Evolutionary conservation across 2,113 vertebrate genomes (phyloP).

Genomic region (Leucopsar rothschildi): DNA sequence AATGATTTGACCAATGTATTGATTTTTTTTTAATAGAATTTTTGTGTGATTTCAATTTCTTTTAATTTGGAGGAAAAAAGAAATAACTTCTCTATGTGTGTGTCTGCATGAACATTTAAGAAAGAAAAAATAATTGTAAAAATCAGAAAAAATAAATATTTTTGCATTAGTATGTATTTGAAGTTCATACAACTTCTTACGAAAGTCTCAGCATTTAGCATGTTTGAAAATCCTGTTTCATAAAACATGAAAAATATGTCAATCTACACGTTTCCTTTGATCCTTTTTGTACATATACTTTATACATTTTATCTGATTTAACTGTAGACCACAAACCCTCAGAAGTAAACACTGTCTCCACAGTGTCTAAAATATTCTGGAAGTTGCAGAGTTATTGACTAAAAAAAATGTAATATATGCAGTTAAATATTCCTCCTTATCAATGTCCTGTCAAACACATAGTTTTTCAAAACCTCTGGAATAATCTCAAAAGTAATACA

Average conservation of each 20-base stretch:
- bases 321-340: not conserved
- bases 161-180: not conserved
- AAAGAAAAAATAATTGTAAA: not conserved
- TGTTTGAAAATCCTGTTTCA: not conserved
- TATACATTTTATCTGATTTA: not conserved
- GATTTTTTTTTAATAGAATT: rapidly evolving
- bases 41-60: not conserved
- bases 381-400: not conserved
- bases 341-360: not conserved
- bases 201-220: not conserved
- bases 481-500: not conserved
- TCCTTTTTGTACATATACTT: not conserved
- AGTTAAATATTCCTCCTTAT: not conserved
- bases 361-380: not conserved
- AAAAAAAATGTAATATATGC: not conserved
- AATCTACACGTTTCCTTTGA: not conserved
- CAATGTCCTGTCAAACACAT: not conserved
- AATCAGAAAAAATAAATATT: not conserved
- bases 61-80: not conserved
- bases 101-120: not conserved
- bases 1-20: not conserved
- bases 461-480: not conserved
- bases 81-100: rapidly evolving
- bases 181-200: not conserved
- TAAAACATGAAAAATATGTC: not conserved